A percentile compares a stretch with the other conserved stretches of the same genome.
These are phyloP conservation scores for Galaxea fascicularis DNA, from an alignment of 92 coral and sea anemone genomes.

Conservation along the genomic window DNA sequence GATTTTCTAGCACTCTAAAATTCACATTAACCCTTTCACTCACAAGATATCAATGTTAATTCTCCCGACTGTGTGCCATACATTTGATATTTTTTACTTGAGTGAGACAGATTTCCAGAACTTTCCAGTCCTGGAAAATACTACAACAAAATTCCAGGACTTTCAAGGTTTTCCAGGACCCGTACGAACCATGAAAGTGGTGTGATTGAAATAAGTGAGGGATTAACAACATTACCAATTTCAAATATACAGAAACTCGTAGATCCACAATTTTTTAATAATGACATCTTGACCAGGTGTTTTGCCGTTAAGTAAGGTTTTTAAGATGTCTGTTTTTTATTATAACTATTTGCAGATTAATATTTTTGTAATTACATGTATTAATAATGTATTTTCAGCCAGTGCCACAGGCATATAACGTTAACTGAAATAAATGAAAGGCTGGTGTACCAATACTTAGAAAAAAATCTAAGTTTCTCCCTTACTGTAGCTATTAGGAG, in stretches of 20 bases:
- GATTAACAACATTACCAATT: constrained; percentile 15
- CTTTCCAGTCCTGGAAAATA: no score
- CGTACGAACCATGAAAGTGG: no score
- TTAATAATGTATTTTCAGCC: constrained; percentile 28
- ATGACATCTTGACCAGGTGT: constrained; percentile 33
- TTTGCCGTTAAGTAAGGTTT: constrained; percentile 4
- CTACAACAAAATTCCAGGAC: no score
- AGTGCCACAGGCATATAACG: constrained; percentile 12
- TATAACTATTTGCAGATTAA: constrained; percentile 16
- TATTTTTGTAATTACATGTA: constrained; percentile 10
- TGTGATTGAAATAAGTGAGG: no score
- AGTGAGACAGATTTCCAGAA: no score
- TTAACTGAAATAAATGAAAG: constrained; percentile 11
- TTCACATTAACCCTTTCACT: no score
- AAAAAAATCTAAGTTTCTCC: background rate
- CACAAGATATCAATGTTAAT: no score
- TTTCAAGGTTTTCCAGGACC: no score
- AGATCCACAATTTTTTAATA: constrained; percentile 15
- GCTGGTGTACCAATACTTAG: constrained; percentile 16
- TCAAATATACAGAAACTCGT: constrained; percentile 21
- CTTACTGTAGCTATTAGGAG: no score
- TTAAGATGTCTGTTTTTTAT: constrained; percentile 7
- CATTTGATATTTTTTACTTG: no score
- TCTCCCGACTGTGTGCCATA: no score
- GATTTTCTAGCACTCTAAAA: no score